These are phyloP conservation scores for Pseudeuparius sepicola DNA, from an alignment of 2,888 invertebrate species.

Conservation along the genomic window DNA sequence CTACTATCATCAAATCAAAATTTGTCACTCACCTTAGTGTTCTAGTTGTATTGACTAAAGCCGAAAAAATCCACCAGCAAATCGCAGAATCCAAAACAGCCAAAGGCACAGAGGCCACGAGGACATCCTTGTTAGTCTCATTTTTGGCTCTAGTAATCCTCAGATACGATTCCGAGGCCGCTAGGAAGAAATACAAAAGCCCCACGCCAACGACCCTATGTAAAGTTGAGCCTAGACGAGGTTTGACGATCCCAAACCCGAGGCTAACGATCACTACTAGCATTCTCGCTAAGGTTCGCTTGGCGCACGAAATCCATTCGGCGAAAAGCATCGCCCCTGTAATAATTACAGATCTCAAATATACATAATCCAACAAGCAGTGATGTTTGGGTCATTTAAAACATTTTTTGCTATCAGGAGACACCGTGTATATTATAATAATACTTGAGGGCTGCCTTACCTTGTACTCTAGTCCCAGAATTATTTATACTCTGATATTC, in stretches of 20 bases:
- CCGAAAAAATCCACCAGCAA: slow-evolving; percentile 91
- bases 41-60: slow-evolving; percentile 80
- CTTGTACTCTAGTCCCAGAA: slow-evolving; percentile 52
- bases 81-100: slow-evolving; percentile 78
- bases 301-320: slow-evolving; percentile 84
- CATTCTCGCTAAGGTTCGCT: slow-evolving; percentile 85
- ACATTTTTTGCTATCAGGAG: too few relatives aligned
- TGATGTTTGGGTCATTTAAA: too few relatives aligned
- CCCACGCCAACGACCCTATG: slow-evolving; percentile 83
- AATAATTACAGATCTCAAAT: too few relatives aligned
- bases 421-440: too few relatives aligned
- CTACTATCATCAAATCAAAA: too few relatives aligned
- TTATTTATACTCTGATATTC: slow-evolving; percentile 73
- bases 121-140: slow-evolving; percentile 48
- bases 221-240: slow-evolving; percentile 77
- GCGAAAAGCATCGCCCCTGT: slow-evolving; percentile 76
- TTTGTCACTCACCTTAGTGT: too few relatives aligned
- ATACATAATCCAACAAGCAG: too few relatives aligned
- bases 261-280: slow-evolving; percentile 89
- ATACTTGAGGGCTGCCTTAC: too few relatives aligned
- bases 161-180: slow-evolving; percentile 78
- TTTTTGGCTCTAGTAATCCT: slow-evolving; percentile 57
- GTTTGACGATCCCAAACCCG: slow-evolving; percentile 93
- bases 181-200: slow-evolving; percentile 70
- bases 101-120: slow-evolving; percentile 77